Percentiles rank a stretch among this genome's conserved stretches.
These are phyloP conservation scores for Ichneumoninae sp. DNA, from an alignment of 2,888 invertebrate genomes.

Conservation along the genomic window DNA sequence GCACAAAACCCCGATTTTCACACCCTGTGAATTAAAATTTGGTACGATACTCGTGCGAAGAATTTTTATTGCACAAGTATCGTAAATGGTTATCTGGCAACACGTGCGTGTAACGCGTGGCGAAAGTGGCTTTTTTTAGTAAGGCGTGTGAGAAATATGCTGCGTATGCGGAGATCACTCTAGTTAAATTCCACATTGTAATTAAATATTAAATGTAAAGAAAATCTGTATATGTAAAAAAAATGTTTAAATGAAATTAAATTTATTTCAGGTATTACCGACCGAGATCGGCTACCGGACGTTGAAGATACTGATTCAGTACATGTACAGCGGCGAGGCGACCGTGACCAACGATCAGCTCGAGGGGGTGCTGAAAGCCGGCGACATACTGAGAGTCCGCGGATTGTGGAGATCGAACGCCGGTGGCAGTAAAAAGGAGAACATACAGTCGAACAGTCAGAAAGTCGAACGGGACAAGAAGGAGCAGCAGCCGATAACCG, in stretches of 20 bases:
- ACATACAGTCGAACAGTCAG: conserved; percentile 84
- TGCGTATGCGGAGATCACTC: too few species aligned
- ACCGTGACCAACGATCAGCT: conserved; percentile 94
- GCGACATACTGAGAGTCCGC: conserved; percentile 92
- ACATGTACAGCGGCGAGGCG: conserved; percentile 94
- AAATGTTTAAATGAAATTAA: background rate
- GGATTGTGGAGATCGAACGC: conserved; percentile 89
- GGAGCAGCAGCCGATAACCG: conserved; percentile 77
- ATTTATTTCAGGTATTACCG: conserved; percentile 87
- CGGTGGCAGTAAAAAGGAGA: conserved; percentile 79
- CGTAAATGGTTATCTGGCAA: too few species aligned
- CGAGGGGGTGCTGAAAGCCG: conserved; percentile 92
- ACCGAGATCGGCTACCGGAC: conserved; percentile 93
- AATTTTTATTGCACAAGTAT: too few species aligned
- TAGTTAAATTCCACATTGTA: too few species aligned
- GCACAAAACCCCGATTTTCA: too few species aligned
- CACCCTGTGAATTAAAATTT: too few species aligned
- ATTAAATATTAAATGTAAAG: background rate
- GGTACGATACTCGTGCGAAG: too few species aligned
- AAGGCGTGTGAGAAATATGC: too few species aligned
- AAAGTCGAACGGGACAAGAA: conserved; percentile 85
- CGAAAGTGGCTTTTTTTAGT: too few species aligned
- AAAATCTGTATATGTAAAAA: background rate
- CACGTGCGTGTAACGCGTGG: too few species aligned
- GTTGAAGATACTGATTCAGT: conserved; percentile 92